phyloP scores from a whole-genome alignment of 2,888 invertebrate genomes.

The Gortyna flavago region DNA sequence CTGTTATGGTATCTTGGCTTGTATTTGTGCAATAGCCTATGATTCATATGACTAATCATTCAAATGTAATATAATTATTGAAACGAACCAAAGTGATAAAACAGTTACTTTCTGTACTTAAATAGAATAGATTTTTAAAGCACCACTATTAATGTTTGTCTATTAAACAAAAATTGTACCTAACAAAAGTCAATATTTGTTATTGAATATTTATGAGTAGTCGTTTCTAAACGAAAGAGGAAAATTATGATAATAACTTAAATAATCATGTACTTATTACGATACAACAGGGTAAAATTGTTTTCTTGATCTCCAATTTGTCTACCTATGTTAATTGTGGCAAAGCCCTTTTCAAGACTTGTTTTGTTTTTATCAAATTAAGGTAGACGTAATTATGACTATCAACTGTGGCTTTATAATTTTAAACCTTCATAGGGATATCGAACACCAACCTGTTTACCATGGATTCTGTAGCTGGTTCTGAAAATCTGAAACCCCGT shows the following conservation, averaged over 20 bases:
- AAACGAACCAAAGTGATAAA: neutral
- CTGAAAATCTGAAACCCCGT: too few relatives aligned
- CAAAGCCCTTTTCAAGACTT: conserved; percentile 30
- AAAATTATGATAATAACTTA: conserved; percentile 36
- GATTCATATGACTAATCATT: neutral
- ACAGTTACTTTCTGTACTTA: neutral
- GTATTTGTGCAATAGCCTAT: too few relatives aligned
- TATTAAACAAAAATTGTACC: conserved; percentile 16
- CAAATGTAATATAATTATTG: neutral
- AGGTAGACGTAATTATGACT: neutral
- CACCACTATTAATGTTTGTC: conserved; percentile 20
- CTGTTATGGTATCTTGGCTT: neutral
- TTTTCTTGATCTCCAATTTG: conserved; percentile 44
- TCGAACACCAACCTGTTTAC: too few relatives aligned
- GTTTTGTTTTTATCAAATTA: neutral
- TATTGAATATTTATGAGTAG: conserved; percentile 49
- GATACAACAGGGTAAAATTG: conserved; percentile 10
- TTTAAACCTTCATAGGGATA: neutral
- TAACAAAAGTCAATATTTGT: conserved; percentile 32
- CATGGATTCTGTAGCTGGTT: too few relatives aligned
- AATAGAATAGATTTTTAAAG: conserved; percentile 7
- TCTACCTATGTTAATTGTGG: too few relatives aligned
- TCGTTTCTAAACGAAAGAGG: conserved; percentile 27
- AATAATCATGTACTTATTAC: conserved; percentile 38
- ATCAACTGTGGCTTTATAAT: neutral